These are phyloP conservation scores for Sinocyclocheilus rhinocerous DNA, from an alignment of 2,113 vertebrate genomes.

Conservation along the genomic window DNA sequence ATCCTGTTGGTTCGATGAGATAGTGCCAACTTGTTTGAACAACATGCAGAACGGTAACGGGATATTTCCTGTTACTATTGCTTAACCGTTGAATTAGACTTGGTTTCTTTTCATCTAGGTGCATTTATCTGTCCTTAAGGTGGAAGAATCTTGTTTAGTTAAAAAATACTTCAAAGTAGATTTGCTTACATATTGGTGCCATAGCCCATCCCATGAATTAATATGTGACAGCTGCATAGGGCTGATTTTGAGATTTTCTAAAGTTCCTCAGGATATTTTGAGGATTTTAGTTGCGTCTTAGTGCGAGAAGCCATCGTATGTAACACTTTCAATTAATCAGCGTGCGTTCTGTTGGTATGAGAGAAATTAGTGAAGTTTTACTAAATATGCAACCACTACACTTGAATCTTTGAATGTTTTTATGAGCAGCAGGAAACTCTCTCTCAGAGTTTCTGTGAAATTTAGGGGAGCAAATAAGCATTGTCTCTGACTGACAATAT, in stretches of 20 bases:
- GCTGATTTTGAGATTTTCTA: conserved; percentile 12
- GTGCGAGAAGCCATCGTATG: background rate
- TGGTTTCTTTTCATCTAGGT: conserved; percentile 25
- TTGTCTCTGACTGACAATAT: conserved; percentile 41
- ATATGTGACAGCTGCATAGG: conserved; percentile 22
- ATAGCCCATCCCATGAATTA: background rate
- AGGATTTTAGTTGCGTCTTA: background rate
- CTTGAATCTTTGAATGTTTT: background rate
- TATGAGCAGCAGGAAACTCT: background rate
- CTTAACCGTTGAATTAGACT: background rate
- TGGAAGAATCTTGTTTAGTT: background rate
- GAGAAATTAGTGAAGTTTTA: background rate
- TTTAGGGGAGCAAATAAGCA: conserved; percentile 36
- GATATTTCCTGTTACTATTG: background rate
- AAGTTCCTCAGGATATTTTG: conserved; percentile 11
- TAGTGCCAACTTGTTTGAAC: conserved; percentile 14
- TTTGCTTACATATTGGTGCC: background rate
- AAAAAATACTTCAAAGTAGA: conserved; percentile 25
- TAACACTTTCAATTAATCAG: background rate
- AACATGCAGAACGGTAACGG: conserved; percentile 15
- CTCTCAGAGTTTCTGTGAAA: background rate
- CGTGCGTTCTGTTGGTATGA: background rate
- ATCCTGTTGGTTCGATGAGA: conserved; percentile 19
- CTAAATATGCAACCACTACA: background rate
- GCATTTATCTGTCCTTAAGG: conserved; percentile 18